Percentiles rank a stretch among this genome's conserved stretches.
phyloP scores from a whole-genome alignment of 2,888 invertebrate genomes.

The Rhynchonema sp. region DNA sequence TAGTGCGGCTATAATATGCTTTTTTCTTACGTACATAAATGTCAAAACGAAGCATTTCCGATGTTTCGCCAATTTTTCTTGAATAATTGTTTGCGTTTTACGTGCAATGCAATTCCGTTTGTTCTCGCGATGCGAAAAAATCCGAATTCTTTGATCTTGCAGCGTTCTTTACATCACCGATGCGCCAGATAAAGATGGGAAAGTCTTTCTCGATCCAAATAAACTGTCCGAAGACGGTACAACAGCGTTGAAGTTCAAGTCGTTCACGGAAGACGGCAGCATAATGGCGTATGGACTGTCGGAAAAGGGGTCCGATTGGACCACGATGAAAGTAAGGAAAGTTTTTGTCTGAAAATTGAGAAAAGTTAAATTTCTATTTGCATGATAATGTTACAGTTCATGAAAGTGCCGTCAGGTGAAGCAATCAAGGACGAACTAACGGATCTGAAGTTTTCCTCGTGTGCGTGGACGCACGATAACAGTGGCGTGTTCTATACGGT shows the following conservation, averaged over 20 bases:
- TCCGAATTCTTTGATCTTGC: too few species aligned
- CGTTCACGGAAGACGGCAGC: slow-evolving; percentile 71
- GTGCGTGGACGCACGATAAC: slow-evolving; percentile 86
- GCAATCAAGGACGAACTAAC: slow-evolving; percentile 71
- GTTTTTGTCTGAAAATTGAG: too few species aligned
- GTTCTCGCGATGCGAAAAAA: too few species aligned
- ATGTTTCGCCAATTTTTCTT: too few species aligned
- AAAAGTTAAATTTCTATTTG: too few species aligned
- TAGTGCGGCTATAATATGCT: too few species aligned
- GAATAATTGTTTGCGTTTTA: too few species aligned
- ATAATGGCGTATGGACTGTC: slow-evolving; percentile 77
- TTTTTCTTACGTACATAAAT: too few species aligned
- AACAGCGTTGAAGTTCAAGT: slow-evolving; percentile 50
- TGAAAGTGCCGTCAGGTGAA: slow-evolving; percentile 39
- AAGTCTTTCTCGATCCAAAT: slow-evolving; percentile 85
- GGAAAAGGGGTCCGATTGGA: slow-evolving; percentile 87
- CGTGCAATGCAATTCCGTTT: too few species aligned
- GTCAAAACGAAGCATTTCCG: too few species aligned
- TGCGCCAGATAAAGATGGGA: slow-evolving; percentile 45
- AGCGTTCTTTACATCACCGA: slow-evolving; percentile 80
- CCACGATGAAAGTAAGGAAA: slow-evolving; percentile 45
- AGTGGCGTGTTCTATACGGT: slow-evolving; percentile 65
- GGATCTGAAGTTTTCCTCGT: slow-evolving; percentile 71
- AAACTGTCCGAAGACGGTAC: slow-evolving; percentile 72
- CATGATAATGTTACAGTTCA: slow-evolving; percentile 1